Conservation (phyloP, 2,888 invertebrate genomes). For the Alentia gelatinosa region DNA sequence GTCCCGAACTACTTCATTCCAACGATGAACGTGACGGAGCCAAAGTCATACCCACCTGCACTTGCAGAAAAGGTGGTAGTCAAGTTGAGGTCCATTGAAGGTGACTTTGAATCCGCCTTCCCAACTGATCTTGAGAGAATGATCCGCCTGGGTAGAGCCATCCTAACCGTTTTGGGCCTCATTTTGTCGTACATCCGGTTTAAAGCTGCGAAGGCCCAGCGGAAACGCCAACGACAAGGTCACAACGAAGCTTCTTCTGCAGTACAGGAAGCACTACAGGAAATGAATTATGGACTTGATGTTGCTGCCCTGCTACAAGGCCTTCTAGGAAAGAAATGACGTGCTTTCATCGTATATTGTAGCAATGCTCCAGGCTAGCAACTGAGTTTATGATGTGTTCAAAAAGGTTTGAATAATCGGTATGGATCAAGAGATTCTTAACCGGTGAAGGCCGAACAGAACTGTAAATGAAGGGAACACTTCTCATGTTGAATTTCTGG, state of each 20-base stretch:
- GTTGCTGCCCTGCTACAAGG: background rate
- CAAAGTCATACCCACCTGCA: background rate
- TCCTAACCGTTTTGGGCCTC: background rate
- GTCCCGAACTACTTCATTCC: background rate
- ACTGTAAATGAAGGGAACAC: no score
- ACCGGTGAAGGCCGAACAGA: no score
- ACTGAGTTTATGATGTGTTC: no score
- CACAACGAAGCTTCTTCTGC: background rate
- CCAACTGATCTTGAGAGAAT: conserved; percentile 1
- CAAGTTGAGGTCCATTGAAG: background rate
- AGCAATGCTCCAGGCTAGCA: no score
- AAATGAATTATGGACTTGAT: background rate
- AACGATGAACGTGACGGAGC: background rate
- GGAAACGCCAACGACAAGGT: background rate
- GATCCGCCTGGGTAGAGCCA: background rate
- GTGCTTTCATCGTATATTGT: no score
- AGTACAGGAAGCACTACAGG: background rate
- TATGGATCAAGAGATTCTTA: no score
- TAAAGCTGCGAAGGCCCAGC: background rate
- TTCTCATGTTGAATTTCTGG: no score
- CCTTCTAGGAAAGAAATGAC: background rate
- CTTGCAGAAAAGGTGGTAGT: background rate
- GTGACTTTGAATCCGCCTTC: background rate
- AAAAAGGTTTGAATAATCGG: no score
- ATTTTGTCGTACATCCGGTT: conserved; percentile 6